Evolutionary conservation across 2,797 vertebrate species (phyloP).

Genomic region (Rhincodon typus): DNA sequence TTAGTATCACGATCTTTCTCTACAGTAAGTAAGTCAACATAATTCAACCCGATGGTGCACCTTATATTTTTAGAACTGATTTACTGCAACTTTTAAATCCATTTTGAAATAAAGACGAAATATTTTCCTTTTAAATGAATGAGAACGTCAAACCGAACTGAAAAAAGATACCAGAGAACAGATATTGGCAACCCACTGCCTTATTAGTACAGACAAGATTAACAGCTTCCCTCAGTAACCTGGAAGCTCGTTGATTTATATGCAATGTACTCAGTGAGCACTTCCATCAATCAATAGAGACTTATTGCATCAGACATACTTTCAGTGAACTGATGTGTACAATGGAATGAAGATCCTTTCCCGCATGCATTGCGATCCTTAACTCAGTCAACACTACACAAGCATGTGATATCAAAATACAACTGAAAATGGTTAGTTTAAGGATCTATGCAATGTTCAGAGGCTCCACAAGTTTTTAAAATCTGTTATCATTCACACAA

Average conservation of each 20-base stretch:
- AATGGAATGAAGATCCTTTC: background rate
- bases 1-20: conserved; percentile 3
- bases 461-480: too few species aligned
- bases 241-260: conserved; percentile 44
- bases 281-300: conserved; percentile 40
- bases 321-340: conserved; percentile 37
- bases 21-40: background rate
- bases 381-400: background rate
- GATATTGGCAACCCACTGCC: conserved; percentile 25
- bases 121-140: conserved; percentile 41
- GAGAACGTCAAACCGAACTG: conserved; percentile 36
- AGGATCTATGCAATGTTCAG: background rate
- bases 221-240: conserved; percentile 41
- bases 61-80: background rate
- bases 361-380: background rate
- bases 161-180: conserved; percentile 31
- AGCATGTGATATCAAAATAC: background rate
- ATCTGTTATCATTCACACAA: background rate
- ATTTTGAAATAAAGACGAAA: conserved; percentile 40
- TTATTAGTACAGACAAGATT: conserved; percentile 40
- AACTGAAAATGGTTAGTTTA: background rate
- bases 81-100: conserved; percentile 30
- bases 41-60: background rate
- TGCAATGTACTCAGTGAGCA: conserved; percentile 47
- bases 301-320: conserved; percentile 40